Evolutionary conservation across 2,888 invertebrate genomes (phyloP).

Genomic region (Thymelicus lineola): DNA sequence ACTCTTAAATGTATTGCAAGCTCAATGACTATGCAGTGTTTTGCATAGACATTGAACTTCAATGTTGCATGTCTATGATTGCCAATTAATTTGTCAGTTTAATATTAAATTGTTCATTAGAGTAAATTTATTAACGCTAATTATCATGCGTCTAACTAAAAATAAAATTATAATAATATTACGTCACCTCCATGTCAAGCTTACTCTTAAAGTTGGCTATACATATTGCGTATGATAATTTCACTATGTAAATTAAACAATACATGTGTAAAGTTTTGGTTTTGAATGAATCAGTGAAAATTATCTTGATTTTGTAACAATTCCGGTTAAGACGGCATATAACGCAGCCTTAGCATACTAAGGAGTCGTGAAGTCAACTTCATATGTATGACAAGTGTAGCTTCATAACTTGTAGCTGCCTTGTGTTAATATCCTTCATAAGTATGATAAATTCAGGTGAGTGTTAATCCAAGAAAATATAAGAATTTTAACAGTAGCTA

Average conservation of each 20-base stretch:
- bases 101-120: not conserved
- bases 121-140: not conserved
- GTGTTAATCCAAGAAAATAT: slow-evolving; percentile 25
- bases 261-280: not conserved
- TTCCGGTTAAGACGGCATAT: slow-evolving; percentile 27
- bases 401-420: slow-evolving; percentile 23
- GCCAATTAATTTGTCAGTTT: not conserved
- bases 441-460: slow-evolving; percentile 31
- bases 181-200: not conserved
- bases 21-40: not conserved
- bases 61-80: not conserved
- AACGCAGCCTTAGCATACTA: slow-evolving; percentile 35
- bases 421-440: slow-evolving; percentile 33
- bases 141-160: not conserved
- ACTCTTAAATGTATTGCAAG: not conserved
- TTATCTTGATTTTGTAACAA: slow-evolving; percentile 32
- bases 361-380: slow-evolving; percentile 33
- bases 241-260: slow-evolving; percentile 12
- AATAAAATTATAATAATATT: not conserved
- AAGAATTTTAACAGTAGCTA: slow-evolving; percentile 26
- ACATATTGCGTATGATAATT: not conserved
- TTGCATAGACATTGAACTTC: not conserved
- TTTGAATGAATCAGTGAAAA: slow-evolving; percentile 16
- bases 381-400: slow-evolving; percentile 35
- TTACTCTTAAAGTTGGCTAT: too few relatives aligned